Conservation (phyloP, 2,888 invertebrate genomes). For the Ophonus ardosiacus region DNA sequence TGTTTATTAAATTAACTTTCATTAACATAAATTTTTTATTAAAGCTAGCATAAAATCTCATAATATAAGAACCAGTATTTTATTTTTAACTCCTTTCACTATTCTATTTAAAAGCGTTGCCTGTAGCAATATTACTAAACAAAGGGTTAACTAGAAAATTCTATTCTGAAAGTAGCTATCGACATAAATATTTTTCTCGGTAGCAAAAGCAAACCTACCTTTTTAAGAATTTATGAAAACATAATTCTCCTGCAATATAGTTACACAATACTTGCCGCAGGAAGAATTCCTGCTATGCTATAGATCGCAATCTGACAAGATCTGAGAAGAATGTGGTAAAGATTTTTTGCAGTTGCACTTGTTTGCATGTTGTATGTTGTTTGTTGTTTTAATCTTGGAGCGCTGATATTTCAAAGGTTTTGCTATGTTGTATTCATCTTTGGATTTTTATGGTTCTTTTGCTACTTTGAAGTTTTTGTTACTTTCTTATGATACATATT, state of each 20-base stretch:
- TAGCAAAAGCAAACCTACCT: conserved; percentile 17
- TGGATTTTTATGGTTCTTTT: conserved; percentile 37
- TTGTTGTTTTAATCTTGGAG: conserved; percentile 39
- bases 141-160: conserved; percentile 18
- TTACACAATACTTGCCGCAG: conserved; percentile 12
- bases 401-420: conserved; percentile 35
- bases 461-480: conserved; percentile 50
- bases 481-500: conserved; percentile 25
- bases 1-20: conserved; percentile 14
- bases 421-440: conserved; percentile 36
- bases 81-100: conserved; percentile 24
- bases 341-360: conserved; percentile 27
- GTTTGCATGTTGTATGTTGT: conserved; percentile 7
- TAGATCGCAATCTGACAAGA: neutral
- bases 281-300: conserved; percentile 17
- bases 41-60: conserved; percentile 3
- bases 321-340: conserved; percentile 16
- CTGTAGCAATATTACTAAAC: neutral
- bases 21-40: neutral
- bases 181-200: neutral
- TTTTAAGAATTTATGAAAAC: conserved; percentile 37
- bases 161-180: conserved; percentile 9
- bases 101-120: conserved; percentile 14
- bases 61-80: conserved; percentile 11
- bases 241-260: neutral